Evolutionary conservation across 2,888 invertebrate genomes (phyloP).

Genomic region (Dicycla oo): DNA sequence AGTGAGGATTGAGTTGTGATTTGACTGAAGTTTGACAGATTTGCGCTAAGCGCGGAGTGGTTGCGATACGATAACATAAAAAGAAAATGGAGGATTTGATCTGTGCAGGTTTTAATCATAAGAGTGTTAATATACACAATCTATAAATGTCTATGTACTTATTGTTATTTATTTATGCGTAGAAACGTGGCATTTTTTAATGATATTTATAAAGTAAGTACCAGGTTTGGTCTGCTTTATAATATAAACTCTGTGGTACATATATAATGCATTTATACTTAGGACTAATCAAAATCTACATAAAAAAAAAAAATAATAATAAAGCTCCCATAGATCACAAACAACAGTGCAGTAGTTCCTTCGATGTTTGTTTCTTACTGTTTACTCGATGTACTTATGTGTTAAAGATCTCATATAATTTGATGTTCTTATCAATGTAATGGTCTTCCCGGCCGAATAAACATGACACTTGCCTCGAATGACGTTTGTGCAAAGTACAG

Average conservation of each 20-base stretch:
- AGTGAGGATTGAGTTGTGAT: slow-evolving; percentile 1
- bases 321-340: neutral
- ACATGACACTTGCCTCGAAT: no score
- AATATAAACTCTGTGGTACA: neutral
- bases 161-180: slow-evolving; percentile 6
- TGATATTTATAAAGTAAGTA: slow-evolving; percentile 3
- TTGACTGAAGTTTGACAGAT: slow-evolving; percentile 5
- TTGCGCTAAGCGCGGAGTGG: slow-evolving; percentile 21
- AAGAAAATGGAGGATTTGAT: slow-evolving; percentile 5
- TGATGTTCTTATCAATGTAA: neutral
- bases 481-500: no score
- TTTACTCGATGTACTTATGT: neutral
- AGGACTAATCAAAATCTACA: no score
- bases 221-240: neutral
- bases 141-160: neutral
- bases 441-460: no score
- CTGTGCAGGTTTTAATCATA: slow-evolving; percentile 40
- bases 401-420: neutral
- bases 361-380: neutral
- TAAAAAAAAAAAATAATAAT: neutral
- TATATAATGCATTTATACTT: slow-evolving; percentile 14
- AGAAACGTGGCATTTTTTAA: slow-evolving; percentile 13
- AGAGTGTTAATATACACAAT: slow-evolving; percentile 16
- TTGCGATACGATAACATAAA: neutral
- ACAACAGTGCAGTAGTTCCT: neutral